Conservation (phyloP, 2,797 vertebrate species). For the Pseudocheirus occidentalis region DNA sequence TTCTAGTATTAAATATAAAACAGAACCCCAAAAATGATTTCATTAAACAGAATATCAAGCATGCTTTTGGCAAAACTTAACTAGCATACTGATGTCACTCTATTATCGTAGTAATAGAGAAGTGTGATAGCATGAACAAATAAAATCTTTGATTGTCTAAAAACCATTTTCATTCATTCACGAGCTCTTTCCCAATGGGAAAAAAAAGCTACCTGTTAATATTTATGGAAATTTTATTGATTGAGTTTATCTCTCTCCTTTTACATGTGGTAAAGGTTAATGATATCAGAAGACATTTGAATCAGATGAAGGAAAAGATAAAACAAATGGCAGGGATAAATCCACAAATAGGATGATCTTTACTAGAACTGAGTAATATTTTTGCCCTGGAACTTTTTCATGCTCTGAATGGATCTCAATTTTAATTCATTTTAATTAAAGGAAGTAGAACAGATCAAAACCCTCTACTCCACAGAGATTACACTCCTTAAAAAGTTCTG, state of each 20-base stretch:
- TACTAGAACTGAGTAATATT: background rate
- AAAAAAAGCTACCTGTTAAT: background rate
- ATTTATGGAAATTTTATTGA: background rate
- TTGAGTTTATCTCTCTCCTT: background rate
- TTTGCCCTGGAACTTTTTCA: background rate
- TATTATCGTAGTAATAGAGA: background rate
- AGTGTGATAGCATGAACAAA: background rate
- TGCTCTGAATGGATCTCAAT: background rate
- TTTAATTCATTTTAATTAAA: constrained; percentile 3
- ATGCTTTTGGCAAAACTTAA: background rate
- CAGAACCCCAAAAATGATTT: background rate
- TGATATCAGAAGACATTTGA: background rate
- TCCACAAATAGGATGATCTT: background rate
- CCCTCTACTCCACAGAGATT: background rate
- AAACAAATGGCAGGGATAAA: constrained; percentile 13
- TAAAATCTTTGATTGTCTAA: background rate
- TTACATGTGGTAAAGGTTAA: background rate
- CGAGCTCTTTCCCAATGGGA: background rate
- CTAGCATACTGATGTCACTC: background rate
- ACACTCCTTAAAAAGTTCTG: background rate
- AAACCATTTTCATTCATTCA: background rate
- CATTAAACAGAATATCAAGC: background rate
- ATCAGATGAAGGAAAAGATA: background rate
- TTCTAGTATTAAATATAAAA: background rate
- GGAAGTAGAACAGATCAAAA: background rate